Percentiles rank a stretch among this genome's conserved stretches.
Conservation (phyloP, 2,888 invertebrate species). For the Mantis religiosa region DNA sequence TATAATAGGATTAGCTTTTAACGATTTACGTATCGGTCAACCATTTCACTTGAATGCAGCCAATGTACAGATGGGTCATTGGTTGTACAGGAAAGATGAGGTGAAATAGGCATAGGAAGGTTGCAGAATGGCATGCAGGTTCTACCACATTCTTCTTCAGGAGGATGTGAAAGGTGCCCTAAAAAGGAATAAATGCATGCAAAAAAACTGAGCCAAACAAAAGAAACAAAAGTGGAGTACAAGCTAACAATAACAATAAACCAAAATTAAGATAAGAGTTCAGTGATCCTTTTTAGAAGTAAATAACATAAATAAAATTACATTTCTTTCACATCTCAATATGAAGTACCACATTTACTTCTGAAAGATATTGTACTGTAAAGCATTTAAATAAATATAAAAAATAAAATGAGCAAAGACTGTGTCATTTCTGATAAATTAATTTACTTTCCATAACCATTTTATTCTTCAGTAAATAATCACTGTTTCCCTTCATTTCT, state of each 20-base stretch:
- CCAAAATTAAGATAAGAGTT: background rate
- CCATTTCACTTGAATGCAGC: background rate
- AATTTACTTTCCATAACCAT: too few relatives aligned
- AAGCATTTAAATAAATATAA: too few relatives aligned
- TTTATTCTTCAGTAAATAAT: too few relatives aligned
- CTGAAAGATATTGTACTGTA: background rate
- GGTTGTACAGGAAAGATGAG: background rate
- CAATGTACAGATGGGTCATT: background rate
- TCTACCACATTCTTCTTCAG: background rate
- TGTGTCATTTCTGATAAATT: too few relatives aligned
- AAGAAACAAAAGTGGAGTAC: background rate
- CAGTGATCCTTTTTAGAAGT: background rate
- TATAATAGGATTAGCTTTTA: too few relatives aligned
- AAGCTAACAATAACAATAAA: background rate
- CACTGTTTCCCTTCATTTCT: too few relatives aligned
- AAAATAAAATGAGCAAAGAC: too few relatives aligned
- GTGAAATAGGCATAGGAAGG: background rate
- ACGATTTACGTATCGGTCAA: too few relatives aligned
- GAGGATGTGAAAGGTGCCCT: background rate
- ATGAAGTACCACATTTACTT: background rate
- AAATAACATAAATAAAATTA: background rate
- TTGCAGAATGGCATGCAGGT: background rate
- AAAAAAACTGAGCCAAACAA: background rate
- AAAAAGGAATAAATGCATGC: background rate
- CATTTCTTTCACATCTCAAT: background rate